Percentiles rank a stretch among this genome's conserved stretches.
Conservation (phyloP, 2,888 invertebrate species). For the Parnassius mnemosyne region DNA sequence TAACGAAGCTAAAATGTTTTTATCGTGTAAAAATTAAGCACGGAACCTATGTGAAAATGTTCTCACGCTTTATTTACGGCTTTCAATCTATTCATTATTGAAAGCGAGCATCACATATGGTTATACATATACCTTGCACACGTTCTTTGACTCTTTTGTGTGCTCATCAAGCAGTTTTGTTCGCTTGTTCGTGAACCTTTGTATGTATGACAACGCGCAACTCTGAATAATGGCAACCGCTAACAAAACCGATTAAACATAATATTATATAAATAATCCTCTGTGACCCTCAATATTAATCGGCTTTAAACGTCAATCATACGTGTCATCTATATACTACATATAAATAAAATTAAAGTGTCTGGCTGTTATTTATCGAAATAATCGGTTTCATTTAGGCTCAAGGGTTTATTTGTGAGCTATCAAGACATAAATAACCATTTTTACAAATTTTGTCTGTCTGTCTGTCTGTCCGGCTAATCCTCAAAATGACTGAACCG, state of each 20-base stretch:
- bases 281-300: conserved; percentile 3
- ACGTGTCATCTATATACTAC: background rate
- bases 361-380: background rate
- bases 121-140: conserved; percentile 26
- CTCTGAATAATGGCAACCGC: conserved; percentile 30
- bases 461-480: too few species aligned
- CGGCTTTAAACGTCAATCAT: background rate
- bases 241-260: conserved; percentile 18
- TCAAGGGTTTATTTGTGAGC: too few species aligned
- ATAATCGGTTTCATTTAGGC: background rate
- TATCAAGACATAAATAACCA: too few species aligned
- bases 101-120: conserved; percentile 20
- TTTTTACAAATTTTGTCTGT: too few species aligned
- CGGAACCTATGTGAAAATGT: conserved; percentile 46
- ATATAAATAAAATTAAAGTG: background rate
- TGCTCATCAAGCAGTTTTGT: conserved; percentile 53
- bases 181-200: conserved; percentile 50
- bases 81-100: conserved; percentile 54
- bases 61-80: conserved; percentile 64
- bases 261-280: conserved; percentile 6
- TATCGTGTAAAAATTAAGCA: conserved; percentile 44
- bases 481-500: too few species aligned
- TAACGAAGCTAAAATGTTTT: conserved; percentile 52
- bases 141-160: conserved; percentile 41
- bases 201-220: conserved; percentile 49